Conservation (phyloP, 2,113 vertebrate species). For the Eptesicus fuscus region DNA sequence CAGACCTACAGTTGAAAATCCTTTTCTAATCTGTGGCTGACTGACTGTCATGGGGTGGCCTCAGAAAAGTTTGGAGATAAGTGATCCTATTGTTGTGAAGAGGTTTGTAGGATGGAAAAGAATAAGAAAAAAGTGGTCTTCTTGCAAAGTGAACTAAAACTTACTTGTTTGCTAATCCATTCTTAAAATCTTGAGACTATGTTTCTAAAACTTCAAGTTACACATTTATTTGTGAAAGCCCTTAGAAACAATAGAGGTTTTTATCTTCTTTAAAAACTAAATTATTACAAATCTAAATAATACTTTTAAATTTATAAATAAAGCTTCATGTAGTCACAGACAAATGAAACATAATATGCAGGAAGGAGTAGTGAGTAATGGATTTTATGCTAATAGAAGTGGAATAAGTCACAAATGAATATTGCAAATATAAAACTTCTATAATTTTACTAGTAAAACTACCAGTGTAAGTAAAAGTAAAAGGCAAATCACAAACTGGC, state of each 20-base stretch:
- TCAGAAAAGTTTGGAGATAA: not conserved
- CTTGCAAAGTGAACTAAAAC: not conserved
- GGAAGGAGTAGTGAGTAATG: not conserved
- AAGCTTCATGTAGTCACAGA: not conserved
- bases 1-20: not conserved
- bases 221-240: not conserved
- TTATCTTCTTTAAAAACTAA: not conserved
- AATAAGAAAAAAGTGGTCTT: not conserved
- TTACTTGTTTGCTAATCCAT: not conserved
- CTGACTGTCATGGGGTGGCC: not conserved
- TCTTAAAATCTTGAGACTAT: not conserved
- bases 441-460: not conserved
- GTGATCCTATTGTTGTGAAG: not conserved
- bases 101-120: not conserved
- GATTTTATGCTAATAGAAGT: not conserved
- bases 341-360: not conserved
- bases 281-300: not conserved
- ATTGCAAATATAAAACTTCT: not conserved
- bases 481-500: not conserved
- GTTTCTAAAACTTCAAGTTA: not conserved
- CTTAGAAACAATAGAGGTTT: not conserved
- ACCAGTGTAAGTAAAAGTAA: not conserved
- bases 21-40: not conserved
- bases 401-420: not conserved
- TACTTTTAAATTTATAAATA: not conserved